These are phyloP conservation scores for Drosophila sproati DNA, from an alignment of 1,140 invertebrate species.

Conservation along the genomic window DNA sequence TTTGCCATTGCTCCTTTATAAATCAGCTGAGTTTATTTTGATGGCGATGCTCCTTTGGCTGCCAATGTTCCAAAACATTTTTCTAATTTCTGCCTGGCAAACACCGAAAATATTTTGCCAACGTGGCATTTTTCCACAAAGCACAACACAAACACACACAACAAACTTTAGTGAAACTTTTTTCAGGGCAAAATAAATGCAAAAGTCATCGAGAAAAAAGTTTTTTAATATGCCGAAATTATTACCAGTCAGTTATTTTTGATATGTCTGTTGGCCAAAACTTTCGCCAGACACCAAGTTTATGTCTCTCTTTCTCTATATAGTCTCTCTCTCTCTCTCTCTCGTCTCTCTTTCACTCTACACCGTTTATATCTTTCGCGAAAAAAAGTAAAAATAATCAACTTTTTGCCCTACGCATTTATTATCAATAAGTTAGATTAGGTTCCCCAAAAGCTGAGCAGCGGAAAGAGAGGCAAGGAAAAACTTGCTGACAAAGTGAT, in stretches of 20 bases:
- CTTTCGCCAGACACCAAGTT: slow-evolving; percentile 45
- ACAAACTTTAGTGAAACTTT: slow-evolving; percentile 46
- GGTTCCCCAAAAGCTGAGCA: slow-evolving; percentile 31
- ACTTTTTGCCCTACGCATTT: slow-evolving; percentile 73
- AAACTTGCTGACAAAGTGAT: slow-evolving; percentile 82
- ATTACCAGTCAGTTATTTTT: slow-evolving; percentile 82
- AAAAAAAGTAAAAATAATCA: slow-evolving; percentile 63
- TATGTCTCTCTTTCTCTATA: slow-evolving; percentile 13
- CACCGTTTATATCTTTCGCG: no score
- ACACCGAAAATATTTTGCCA: slow-evolving; percentile 65
- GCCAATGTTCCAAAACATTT: slow-evolving; percentile 67
- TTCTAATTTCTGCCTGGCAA: slow-evolving; percentile 69
- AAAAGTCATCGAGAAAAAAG: slow-evolving; percentile 83
- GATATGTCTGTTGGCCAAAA: slow-evolving; percentile 67
- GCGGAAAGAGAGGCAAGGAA: background rate
- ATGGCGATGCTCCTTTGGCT: slow-evolving; percentile 41
- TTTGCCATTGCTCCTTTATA: slow-evolving; percentile 62
- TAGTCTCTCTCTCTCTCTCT: background rate
- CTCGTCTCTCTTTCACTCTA: background rate
- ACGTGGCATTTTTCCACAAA: slow-evolving; percentile 45
- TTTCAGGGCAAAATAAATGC: slow-evolving; percentile 70
- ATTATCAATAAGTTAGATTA: slow-evolving; percentile 83
- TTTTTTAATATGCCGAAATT: slow-evolving; percentile 83
- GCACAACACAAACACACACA: slow-evolving; percentile 20
- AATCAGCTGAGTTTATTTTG: slow-evolving; percentile 75